phyloP scores from a whole-genome alignment of 2,888 invertebrate species.

The Ctenicera cuprea region DNA sequence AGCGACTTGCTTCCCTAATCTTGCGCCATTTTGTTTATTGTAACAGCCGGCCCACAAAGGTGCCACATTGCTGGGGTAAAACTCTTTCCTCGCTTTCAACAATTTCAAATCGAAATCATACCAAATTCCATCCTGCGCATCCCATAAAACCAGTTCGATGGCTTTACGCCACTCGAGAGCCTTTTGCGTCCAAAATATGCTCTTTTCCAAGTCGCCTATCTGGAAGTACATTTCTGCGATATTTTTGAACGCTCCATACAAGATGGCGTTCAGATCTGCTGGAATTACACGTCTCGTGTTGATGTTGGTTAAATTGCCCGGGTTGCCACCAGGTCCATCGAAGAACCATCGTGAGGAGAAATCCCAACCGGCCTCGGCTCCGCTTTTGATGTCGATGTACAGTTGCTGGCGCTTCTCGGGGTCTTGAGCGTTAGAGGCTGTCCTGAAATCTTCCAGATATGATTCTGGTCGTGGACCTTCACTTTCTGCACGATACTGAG shows the following conservation, averaged over 20 bases:
- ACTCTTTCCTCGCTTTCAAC: constrained; percentile 74
- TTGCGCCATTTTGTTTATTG: constrained; percentile 54
- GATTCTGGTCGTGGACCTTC: constrained; percentile 83
- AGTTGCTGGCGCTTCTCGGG: constrained; percentile 71
- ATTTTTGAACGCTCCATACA: constrained; percentile 82
- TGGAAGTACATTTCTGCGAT: constrained; percentile 77
- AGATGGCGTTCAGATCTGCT: constrained; percentile 88
- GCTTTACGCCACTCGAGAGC: constrained; percentile 77
- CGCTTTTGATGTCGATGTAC: constrained; percentile 83
- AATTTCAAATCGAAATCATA: constrained; percentile 83
- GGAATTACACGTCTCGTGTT: constrained; percentile 82
- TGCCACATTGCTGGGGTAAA: constrained; percentile 75
- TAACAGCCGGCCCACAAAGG: constrained; percentile 81
- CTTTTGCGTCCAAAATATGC: constrained; percentile 73
- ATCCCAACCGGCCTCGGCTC: constrained; percentile 93
- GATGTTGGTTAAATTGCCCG: constrained; percentile 76
- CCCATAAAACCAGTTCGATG: constrained; percentile 84
- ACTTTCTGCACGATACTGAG: constrained; percentile 78
- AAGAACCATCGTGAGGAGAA: constrained; percentile 89
- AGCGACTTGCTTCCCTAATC: constrained; percentile 74
- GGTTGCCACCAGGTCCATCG: constrained; percentile 75
- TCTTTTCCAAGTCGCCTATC: constrained; percentile 73
- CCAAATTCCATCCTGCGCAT: constrained; percentile 85
- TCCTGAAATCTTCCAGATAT: constrained; percentile 79
- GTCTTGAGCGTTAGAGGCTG: constrained; percentile 72